Evolutionary conservation across 2,888 invertebrate species (phyloP), one percentile per base, ranked within the genome.

Genomic region (Dasypolia templi): DNA sequence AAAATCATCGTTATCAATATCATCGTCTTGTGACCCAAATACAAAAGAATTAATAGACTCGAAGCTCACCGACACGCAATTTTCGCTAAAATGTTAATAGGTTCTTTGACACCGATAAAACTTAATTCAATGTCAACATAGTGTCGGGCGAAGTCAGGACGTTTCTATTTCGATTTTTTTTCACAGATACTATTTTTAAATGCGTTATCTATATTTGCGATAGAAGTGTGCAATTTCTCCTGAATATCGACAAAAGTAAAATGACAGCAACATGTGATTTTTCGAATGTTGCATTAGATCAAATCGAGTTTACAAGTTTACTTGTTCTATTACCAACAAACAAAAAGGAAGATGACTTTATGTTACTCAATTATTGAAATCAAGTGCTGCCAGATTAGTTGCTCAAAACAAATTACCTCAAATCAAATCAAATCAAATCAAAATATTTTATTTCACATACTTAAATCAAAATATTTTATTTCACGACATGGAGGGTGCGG

Each of bases 51-150:
- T 77, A 74, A 75, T 72, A 78, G 75, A 80, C 79, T 82, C 85
- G 86, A 83, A 83, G 64, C 81, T 67, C 66, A 69, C 14, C 42
- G 55, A 67, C 46, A 64, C 83, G 81, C 71, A 83, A 86, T 88
- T 90, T 86, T 91, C 88, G 84, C 86, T 84, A 89, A 91, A 89
- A 89, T 89, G 90, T 92, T 94, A 92, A 95, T 93, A 93, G 93
- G 95, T 94, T 95, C 91, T 92, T 95, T 95, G 94, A 92, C 95
- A 90, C 90, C 92, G 81, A 91, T 91, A 92, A 92, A 92, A 88
- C 79, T 89, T 87, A 88, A 88, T 90, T 92, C 93, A 94, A 92
- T 93, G 94, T 92, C 93, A 90, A 73, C 82, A 87, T 82, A 86
- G 78, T 84, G 84, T 83, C 88, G 86, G 80, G 75, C 77, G 84